Evolutionary conservation across 2,888 invertebrate genomes (phyloP).

Genomic region (Pyralis farinalis): DNA sequence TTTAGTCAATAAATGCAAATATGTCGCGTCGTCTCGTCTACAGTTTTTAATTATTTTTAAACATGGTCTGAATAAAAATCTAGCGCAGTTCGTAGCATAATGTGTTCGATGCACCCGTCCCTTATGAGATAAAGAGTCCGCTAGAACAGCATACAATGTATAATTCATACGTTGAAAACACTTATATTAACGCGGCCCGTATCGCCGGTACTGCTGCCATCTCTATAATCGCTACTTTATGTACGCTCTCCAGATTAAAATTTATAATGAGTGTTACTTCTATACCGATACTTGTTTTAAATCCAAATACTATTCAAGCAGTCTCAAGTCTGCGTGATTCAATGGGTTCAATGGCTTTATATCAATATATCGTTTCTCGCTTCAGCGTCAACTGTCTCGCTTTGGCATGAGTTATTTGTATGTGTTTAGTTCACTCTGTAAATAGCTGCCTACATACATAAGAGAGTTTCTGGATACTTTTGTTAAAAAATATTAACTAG

Average conservation of each 20-base stretch:
- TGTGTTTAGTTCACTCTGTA: too few species aligned
- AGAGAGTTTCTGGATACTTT: too few species aligned
- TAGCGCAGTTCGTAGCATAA: constrained; percentile 38
- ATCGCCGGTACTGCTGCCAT: constrained; percentile 39
- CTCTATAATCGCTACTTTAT: constrained; percentile 47
- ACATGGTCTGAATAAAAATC: constrained; percentile 30
- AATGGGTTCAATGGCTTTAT: not conserved
- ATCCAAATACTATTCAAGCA: constrained; percentile 2
- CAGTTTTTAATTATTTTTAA: not conserved
- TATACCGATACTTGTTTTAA: constrained; percentile 12
- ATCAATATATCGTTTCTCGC: not conserved
- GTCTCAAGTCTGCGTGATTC: not conserved
- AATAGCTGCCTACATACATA: too few species aligned
- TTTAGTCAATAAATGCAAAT: too few species aligned
- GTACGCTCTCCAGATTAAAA: constrained; percentile 39
- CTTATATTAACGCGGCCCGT: constrained; percentile 55
- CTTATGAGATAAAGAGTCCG: constrained; percentile 43
- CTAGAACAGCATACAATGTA: constrained; percentile 44
- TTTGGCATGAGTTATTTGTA: too few species aligned
- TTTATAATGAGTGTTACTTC: constrained; percentile 39
- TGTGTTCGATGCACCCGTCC: constrained; percentile 45
- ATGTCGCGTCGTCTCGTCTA: not conserved
- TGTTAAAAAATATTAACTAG: too few species aligned
- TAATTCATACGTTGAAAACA: constrained; percentile 59
- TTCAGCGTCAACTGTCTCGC: not conserved